phyloP scores from a whole-genome alignment of 2,888 invertebrate genomes.

The Luperina nickerlii region DNA sequence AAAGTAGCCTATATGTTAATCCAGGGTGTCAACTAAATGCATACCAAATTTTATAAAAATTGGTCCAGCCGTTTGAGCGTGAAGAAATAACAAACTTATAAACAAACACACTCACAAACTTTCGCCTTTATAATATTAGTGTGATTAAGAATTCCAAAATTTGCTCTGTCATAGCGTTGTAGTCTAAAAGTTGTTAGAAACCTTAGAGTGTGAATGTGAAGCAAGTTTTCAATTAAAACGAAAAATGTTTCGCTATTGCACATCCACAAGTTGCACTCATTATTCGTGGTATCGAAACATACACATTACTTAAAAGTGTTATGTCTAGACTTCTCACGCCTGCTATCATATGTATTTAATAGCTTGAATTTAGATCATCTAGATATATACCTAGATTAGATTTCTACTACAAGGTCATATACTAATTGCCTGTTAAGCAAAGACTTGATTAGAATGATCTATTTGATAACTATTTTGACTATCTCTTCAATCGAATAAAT shows the following conservation, averaged over 20 bases:
- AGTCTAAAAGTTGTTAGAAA: background rate
- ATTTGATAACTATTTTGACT: slow-evolving; percentile 27
- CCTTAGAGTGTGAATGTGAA: background rate
- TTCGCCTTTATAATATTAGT: too few relatives aligned
- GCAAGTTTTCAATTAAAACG: slow-evolving; percentile 3
- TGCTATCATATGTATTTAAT: background rate
- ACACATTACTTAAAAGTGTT: background rate
- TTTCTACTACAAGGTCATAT: slow-evolving; percentile 38
- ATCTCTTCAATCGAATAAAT: slow-evolving; percentile 32
- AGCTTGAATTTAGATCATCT: background rate
- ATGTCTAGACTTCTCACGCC: slow-evolving; percentile 15
- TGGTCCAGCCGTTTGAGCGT: too few relatives aligned
- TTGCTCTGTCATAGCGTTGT: background rate
- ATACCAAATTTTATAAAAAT: too few relatives aligned
- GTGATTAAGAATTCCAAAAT: background rate
- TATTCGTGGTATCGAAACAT: slow-evolving; percentile 24
- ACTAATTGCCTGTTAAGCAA: slow-evolving; percentile 34
- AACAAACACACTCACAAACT: too few relatives aligned
- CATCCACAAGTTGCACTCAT: slow-evolving; percentile 11
- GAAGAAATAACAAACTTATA: too few relatives aligned
- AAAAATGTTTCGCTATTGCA: background rate
- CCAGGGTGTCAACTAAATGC: too few relatives aligned
- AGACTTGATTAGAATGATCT: slow-evolving; percentile 23
- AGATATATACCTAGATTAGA: slow-evolving; percentile 5
- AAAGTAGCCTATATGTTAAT: too few relatives aligned